Evolutionary conservation across 37 sponge, comb jelly and placozoan genomes (phyloP).

Genomic region (Aphrocallistes beatrix): DNA sequence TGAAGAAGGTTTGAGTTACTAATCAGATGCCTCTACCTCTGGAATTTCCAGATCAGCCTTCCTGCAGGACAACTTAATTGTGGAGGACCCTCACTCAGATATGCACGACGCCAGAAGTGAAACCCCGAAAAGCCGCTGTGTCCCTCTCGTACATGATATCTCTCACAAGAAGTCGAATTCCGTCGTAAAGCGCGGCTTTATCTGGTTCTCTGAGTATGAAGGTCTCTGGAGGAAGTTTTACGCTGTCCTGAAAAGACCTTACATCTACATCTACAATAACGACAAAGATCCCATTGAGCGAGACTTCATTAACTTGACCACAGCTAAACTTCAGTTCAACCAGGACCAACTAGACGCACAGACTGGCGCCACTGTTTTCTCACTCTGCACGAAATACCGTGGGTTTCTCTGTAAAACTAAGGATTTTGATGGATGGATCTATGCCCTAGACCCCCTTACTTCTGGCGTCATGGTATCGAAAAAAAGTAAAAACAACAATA

Average conservation of each 20-base stretch:
- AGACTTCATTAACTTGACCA: constrained; percentile 55
- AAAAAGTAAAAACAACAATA: background rate
- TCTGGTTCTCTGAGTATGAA: background rate
- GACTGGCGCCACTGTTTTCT: constrained; percentile 28
- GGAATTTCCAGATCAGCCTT: background rate
- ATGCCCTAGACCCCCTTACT: constrained; percentile 88
- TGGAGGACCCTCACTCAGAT: background rate
- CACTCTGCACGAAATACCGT: constrained; percentile 65
- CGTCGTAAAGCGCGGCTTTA: background rate
- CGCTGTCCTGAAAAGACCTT: constrained; percentile 64
- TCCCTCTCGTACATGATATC: background rate
- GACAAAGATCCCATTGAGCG: constrained; percentile 80
- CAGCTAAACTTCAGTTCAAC: constrained; percentile 66
- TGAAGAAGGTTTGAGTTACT: background rate
- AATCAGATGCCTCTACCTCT: background rate
- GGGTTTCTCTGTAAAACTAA: constrained; percentile 51
- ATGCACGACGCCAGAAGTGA: background rate
- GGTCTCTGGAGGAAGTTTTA: constrained; percentile 13
- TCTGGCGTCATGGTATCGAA: constrained; percentile 58
- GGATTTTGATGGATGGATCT: constrained; percentile 77
- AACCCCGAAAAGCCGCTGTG: background rate
- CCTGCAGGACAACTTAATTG: background rate
- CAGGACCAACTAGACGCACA: background rate
- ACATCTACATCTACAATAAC: constrained; percentile 62
- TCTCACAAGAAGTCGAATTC: background rate